phyloP scores from a whole-genome alignment of 2,888 invertebrate species.

The Ectemnius continuus region DNA sequence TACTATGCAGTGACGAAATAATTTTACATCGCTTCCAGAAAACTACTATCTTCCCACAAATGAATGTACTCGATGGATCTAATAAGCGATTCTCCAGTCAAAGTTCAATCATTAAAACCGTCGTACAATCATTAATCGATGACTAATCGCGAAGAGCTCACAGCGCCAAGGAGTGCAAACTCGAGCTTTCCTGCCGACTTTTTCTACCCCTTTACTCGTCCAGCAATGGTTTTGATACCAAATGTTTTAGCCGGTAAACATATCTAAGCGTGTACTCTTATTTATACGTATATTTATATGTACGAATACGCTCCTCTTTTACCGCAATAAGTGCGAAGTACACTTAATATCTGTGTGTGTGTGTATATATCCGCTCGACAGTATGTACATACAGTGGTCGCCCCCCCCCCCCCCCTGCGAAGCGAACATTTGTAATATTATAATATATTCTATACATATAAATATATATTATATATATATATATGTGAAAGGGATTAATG shows the following conservation, averaged over 20 bases:
- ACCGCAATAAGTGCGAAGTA: too few relatives aligned
- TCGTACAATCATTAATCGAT: too few relatives aligned
- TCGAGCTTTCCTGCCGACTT: slow-evolving; percentile 41
- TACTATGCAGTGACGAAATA: too few relatives aligned
- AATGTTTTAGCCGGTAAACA: slow-evolving; percentile 70
- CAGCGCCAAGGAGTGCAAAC: not conserved
- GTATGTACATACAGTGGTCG: slow-evolving; percentile 47
- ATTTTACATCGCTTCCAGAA: too few relatives aligned
- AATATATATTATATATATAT: slow-evolving; percentile 38
- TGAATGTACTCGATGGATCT: too few relatives aligned
- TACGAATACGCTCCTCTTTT: slow-evolving; percentile 38
- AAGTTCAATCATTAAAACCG: too few relatives aligned
- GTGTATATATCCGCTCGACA: slow-evolving; percentile 50
- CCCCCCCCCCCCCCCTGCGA: too few relatives aligned
- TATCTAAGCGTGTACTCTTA: slow-evolving; percentile 60
- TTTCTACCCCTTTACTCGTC: slow-evolving; percentile 50
- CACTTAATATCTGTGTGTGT: slow-evolving; percentile 44
- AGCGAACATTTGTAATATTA: slow-evolving; percentile 63
- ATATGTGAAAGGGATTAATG: slow-evolving; percentile 63
- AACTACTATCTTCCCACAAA: too few relatives aligned
- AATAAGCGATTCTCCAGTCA: too few relatives aligned
- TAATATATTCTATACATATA: slow-evolving; percentile 56
- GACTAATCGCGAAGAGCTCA: too few relatives aligned
- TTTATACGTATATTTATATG: slow-evolving; percentile 56
- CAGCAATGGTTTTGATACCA: slow-evolving; percentile 73